Conservation (phyloP, 2,888 invertebrate genomes). For the Ophion obscuratus region DNA sequence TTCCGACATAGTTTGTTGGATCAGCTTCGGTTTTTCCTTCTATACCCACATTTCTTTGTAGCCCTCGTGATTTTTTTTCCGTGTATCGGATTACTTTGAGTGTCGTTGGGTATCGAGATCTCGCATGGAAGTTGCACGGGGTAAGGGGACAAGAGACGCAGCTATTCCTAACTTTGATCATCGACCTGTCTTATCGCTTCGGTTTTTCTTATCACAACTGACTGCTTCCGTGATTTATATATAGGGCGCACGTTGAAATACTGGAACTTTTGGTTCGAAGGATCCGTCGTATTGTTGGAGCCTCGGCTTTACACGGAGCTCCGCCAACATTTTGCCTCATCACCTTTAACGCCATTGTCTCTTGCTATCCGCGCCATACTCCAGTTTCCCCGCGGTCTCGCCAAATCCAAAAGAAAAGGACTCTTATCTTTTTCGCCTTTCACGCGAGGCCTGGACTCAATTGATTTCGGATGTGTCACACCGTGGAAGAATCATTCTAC, state of each 20-base stretch:
- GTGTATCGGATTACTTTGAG: slow-evolving; percentile 36
- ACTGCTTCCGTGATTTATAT: neutral
- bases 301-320: slow-evolving; percentile 16
- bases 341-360: slow-evolving; percentile 46
- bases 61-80: neutral
- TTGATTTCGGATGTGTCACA: slow-evolving; percentile 62
- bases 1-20: no score
- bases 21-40: neutral
- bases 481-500: slow-evolving; percentile 24
- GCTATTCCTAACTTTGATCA: slow-evolving; percentile 14
- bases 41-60: neutral
- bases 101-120: slow-evolving; percentile 14
- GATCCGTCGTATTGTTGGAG: neutral
- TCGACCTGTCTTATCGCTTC: neutral
- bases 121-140: slow-evolving; percentile 8
- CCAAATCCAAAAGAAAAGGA: slow-evolving; percentile 51
- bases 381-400: slow-evolving; percentile 2
- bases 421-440: slow-evolving; percentile 51
- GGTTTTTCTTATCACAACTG: neutral
- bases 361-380: slow-evolving; percentile 14
- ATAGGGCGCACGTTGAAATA: neutral
- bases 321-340: slow-evolving; percentile 31
- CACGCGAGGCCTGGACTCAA: slow-evolving; percentile 38
- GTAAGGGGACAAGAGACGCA: neutral
- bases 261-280: slow-evolving; percentile 11